Evolutionary conservation across 2,888 invertebrate species (phyloP).

Genomic region (Leptinotarsa peninsularis): DNA sequence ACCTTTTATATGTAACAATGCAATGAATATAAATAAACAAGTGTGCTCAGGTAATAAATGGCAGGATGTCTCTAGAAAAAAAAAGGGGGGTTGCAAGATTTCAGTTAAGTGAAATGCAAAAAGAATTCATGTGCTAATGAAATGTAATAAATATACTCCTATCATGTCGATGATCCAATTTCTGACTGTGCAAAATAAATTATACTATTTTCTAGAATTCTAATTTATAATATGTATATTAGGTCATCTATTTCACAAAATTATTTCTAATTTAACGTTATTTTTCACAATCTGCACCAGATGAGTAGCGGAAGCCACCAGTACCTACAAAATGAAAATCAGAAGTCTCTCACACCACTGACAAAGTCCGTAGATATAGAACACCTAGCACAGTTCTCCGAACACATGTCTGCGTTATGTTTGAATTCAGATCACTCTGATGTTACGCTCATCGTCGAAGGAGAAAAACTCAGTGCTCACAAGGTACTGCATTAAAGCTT

Average conservation of each 20-base stretch:
- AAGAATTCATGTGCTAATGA: too few species aligned
- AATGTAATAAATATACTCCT: background rate
- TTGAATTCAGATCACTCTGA: constrained; percentile 92
- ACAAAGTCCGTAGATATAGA: constrained; percentile 72
- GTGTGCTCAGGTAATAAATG: background rate
- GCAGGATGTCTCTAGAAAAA: too few species aligned
- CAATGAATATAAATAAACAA: constrained; percentile 8
- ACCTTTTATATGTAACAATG: constrained; percentile 1
- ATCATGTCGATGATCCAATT: background rate
- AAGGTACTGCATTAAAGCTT: constrained; percentile 64
- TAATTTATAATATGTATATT: too few species aligned
- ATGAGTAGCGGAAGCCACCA: constrained; percentile 63
- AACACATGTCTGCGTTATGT: constrained; percentile 87
- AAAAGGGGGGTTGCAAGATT: too few species aligned
- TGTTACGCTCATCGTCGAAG: constrained; percentile 88
- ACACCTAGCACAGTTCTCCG: constrained; percentile 80
- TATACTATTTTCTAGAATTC: background rate
- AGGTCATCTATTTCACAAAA: too few species aligned
- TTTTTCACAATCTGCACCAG: constrained; percentile 50
- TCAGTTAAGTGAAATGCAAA: too few species aligned
- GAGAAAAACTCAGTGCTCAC: constrained; percentile 76
- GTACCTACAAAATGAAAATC: constrained; percentile 58
- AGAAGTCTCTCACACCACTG: constrained; percentile 50
- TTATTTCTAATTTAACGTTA: background rate
- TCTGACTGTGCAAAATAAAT: too few species aligned